A percentile compares a stretch with the other conserved stretches of the same genome.
phyloP scores from a whole-genome alignment of 1,140 invertebrate genomes.

The Listronotus oregonensis region DNA sequence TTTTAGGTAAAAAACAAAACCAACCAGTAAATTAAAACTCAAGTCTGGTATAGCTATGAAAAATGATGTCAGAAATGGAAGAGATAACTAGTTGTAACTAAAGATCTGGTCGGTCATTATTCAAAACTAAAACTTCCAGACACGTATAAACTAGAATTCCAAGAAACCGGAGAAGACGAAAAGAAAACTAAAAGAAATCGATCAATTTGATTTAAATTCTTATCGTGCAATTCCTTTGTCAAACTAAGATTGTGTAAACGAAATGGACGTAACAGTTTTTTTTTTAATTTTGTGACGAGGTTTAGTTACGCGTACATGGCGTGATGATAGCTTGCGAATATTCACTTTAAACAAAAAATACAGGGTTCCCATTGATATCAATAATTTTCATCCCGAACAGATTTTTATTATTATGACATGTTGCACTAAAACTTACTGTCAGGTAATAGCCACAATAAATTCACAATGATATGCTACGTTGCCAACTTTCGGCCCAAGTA shows the following conservation, averaged over 20 bases:
- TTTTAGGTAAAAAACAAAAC: no score
- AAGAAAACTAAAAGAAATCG: slow-evolving; percentile 4
- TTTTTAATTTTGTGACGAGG: no score
- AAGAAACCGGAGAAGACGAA: slow-evolving; percentile 7
- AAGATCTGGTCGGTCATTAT: slow-evolving; percentile 3
- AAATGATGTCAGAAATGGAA: slow-evolving; percentile 3
- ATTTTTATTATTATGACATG: no score
- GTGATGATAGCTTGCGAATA: no score
- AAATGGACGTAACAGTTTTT: neutral
- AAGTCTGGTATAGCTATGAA: neutral
- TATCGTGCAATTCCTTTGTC: slow-evolving; percentile 1
- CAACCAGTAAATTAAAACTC: no score
- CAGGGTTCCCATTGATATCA: no score
- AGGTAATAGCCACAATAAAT: no score
- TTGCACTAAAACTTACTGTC: no score
- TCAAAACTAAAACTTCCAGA: slow-evolving; percentile 15
- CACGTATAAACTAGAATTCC: slow-evolving; percentile 9
- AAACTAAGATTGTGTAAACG: neutral
- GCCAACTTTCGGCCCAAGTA: no score
- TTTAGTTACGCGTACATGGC: no score
- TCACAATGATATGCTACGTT: no score
- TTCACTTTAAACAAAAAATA: slow-evolving; percentile 1
- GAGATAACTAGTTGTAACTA: slow-evolving; percentile 12
- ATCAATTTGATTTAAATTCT: slow-evolving; percentile 13
- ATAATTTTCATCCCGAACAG: no score